Evolutionary conservation across 2,888 invertebrate species (phyloP), one percentile per base, ranked within the genome.

Genomic region (Dexiosoma caninum): DNA sequence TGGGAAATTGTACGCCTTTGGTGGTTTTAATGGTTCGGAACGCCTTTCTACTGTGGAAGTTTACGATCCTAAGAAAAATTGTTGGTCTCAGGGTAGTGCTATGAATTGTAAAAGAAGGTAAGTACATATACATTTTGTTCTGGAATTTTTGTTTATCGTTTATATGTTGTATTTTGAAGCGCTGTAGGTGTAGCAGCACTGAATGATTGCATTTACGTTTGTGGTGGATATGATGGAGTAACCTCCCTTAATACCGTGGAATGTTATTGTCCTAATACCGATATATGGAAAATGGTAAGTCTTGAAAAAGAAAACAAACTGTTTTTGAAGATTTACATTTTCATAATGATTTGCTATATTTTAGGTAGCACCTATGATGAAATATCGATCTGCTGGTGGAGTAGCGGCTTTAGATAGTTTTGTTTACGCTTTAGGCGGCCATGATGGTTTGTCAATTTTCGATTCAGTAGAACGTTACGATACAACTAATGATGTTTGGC

Each of bases 401-500:
- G 94, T 95, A 2, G 93, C 94, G 3, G 92, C 94, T 16, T 92
- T 91, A 9, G 88, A 89, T 49, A 95, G 95, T 37, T 94, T 93
- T 85, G 93, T 96, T 69, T 96, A 95, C 88, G 95, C 95, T 0
- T 91, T 96, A 46, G 97, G 97, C 14, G 97, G 97, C 0, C 97
- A 97, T 87, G 96, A 97, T 90, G 96, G 97, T 0, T 91, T 96
- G 14, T 95, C 95, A 6, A 97, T 96, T 85, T 96, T 96, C 89
- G 95, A 96, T 90, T 95, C 95, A 1, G 95, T 96, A 1, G 96
- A 97, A 90, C 91, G 94, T 64, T 96, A 94, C 87, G 95, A 95
- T 90, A 94, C 95, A 0, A 92, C 92, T 55, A 93, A 93, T 19
- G 94, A 94, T 84, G 91, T 92, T 16, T 97, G 96, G 96, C 91